phyloP scores from a whole-genome alignment of 2,113 vertebrate genomes.

The Dipodomys spectabilis region DNA sequence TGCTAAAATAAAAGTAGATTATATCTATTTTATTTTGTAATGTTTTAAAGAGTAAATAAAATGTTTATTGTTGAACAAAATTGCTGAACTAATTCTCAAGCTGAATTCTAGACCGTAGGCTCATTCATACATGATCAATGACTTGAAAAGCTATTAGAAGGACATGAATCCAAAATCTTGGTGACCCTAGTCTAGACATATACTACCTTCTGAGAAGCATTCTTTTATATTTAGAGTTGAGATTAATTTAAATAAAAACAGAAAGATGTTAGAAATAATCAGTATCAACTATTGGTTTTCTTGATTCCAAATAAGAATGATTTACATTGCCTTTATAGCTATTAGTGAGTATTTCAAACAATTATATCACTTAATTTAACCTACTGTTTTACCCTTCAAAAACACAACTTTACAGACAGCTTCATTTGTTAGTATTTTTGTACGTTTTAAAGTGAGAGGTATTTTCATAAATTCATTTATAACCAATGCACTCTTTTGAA shows the following conservation, averaged over 20 bases:
- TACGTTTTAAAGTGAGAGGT: conserved; percentile 13
- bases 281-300: background rate
- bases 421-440: background rate
- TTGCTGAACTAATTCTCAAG: background rate
- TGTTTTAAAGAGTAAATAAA: conserved; percentile 16
- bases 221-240: background rate
- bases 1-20: background rate
- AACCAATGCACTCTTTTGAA: conserved; percentile 35
- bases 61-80: background rate
- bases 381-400: conserved; percentile 37
- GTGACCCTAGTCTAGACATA: background rate
- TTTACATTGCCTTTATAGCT: background rate
- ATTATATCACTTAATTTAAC: background rate
- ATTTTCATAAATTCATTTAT: background rate
- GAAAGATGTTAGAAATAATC: background rate
- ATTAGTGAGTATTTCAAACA: background rate
- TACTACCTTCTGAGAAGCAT: background rate
- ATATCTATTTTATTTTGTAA: background rate
- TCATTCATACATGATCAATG: background rate
- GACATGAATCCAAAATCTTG: background rate
- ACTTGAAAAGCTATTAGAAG: background rate
- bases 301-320: background rate
- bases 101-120: background rate
- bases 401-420: conserved; percentile 22
- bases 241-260: background rate